These are phyloP conservation scores for Paedocypris sp. DNA, from an alignment of 2,113 vertebrate genomes.

Conservation along the genomic window DNA sequence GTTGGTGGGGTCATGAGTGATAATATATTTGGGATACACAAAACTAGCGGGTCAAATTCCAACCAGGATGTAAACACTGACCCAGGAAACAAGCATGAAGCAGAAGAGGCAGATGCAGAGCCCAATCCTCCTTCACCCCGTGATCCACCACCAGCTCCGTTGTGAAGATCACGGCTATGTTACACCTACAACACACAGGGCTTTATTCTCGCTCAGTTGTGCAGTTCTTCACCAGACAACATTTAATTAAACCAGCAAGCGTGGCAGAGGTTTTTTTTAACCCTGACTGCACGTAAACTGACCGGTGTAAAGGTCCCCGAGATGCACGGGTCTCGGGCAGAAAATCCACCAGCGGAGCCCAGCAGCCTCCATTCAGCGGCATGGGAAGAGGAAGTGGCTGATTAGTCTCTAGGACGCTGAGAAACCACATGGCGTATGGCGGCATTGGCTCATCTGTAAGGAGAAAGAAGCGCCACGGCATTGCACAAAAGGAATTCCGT, in stretches of 20 bases:
- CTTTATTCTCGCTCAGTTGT: too few species aligned
- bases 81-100: conserved; percentile 93
- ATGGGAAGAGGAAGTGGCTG: conserved; percentile 88
- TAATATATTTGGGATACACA: too few species aligned
- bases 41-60: too few species aligned
- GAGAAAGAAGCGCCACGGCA: neutral
- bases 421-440: conserved; percentile 85
- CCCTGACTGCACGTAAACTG: too few species aligned
- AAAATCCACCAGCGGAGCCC: conserved; percentile 95
- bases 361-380: conserved; percentile 91
- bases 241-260: too few species aligned
- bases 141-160: conserved; percentile 98
- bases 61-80: too few species aligned
- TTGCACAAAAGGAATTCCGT: neutral
- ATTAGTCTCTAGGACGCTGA: conserved; percentile 84
- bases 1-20: too few species aligned
- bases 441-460: conserved; percentile 81
- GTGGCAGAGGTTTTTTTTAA: too few species aligned
- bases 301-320: conserved; percentile 85
- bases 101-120: conserved; percentile 82
- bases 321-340: conserved; percentile 92
- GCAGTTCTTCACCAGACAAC: too few species aligned
- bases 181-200: conserved; percentile 67
- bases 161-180: conserved; percentile 96
- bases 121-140: conserved; percentile 95